Percentiles rank a stretch among this genome's conserved stretches.
phyloP scores from a whole-genome alignment of 2,797 vertebrate genomes.

The Bradypodion ventrale region DNA sequence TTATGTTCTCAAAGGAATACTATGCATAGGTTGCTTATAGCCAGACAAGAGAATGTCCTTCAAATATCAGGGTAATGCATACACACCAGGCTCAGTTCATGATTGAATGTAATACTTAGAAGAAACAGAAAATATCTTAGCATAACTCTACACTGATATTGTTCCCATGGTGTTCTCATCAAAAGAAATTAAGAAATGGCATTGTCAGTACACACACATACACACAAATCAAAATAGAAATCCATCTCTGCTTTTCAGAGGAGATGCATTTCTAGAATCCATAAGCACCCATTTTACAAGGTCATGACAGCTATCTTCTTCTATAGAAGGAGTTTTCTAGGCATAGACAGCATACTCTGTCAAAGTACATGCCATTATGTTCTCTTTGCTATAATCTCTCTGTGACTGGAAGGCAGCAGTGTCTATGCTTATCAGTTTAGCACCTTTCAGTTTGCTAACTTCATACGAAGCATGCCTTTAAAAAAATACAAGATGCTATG shows the following conservation, averaged over 20 bases:
- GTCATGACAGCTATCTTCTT: neutral
- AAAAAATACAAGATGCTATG: neutral
- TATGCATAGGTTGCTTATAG: too few relatives aligned
- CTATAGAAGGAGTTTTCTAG: neutral
- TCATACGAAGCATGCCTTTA: slow-evolving; percentile 13
- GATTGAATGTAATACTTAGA: neutral
- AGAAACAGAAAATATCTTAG: neutral
- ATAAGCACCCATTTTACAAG: neutral
- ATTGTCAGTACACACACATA: neutral
- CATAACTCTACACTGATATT: neutral
- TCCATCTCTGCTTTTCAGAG: neutral
- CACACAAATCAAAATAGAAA: neutral
- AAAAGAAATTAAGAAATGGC: too few relatives aligned
- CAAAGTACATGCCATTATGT: neutral
- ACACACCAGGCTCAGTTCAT: too few relatives aligned
- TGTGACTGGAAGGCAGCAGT: neutral
- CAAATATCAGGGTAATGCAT: too few relatives aligned
- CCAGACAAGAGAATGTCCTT: too few relatives aligned
- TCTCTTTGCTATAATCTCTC: neutral
- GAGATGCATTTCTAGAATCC: neutral
- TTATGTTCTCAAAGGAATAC: too few relatives aligned
- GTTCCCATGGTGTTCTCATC: neutral
- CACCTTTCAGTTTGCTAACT: slow-evolving; percentile 1
- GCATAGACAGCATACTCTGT: neutral
- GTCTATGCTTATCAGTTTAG: slow-evolving; percentile 22